Evolutionary conservation across 2,113 vertebrate genomes (phyloP).

Genomic region (Desmodus rotundus): DNA sequence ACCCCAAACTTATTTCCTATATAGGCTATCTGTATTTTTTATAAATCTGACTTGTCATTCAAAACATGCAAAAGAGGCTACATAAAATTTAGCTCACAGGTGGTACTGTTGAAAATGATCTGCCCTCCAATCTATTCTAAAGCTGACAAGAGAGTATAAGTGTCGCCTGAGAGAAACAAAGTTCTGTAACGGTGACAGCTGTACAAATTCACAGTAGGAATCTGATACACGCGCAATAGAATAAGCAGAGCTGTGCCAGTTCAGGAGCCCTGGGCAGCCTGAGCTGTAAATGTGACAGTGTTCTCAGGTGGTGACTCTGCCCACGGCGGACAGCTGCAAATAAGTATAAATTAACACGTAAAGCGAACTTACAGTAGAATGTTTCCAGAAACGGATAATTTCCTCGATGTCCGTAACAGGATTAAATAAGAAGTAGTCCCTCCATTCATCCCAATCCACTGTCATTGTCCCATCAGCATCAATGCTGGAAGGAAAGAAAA

Average conservation of each 20-base stretch:
- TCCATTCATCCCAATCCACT: constrained; percentile 97
- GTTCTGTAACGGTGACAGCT: background rate
- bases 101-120: background rate
- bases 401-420: constrained; percentile 91
- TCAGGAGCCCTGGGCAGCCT: background rate
- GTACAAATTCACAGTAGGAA: background rate
- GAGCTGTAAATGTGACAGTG: background rate
- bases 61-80: background rate
- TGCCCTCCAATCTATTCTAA: background rate
- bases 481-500: constrained; percentile 84
- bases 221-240: background rate
- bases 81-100: background rate
- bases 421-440: constrained; percentile 93
- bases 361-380: constrained; percentile 86
- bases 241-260: background rate
- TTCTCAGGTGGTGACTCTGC: background rate
- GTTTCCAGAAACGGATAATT: constrained; percentile 94
- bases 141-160: background rate
- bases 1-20: background rate
- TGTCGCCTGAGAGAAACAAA: background rate
- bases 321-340: background rate
- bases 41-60: background rate
- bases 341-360: background rate
- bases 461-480: constrained; percentile 94
- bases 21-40: background rate